Evolutionary conservation across 2,888 invertebrate genomes (phyloP).

Genomic region (Xiphydria camelus): DNA sequence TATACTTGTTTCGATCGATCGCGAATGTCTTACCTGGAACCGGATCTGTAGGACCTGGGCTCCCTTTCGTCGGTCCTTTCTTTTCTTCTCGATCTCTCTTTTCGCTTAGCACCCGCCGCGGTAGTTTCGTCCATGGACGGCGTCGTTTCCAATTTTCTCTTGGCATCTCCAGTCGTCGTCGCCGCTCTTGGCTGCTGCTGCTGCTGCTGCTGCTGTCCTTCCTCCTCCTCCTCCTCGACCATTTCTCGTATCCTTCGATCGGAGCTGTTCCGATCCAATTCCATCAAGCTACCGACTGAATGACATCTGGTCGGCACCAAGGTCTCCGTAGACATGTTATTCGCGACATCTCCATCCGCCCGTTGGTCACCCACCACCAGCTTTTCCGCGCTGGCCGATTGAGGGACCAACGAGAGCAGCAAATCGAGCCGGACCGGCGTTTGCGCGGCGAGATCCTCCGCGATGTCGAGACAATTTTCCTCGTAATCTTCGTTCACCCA

Average conservation of each 20-base stretch:
- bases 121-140: constrained; percentile 68
- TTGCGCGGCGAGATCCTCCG: constrained; percentile 86
- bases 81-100: constrained; percentile 64
- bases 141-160: constrained; percentile 77
- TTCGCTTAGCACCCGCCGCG: constrained; percentile 57
- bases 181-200: constrained; percentile 55
- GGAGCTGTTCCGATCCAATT: constrained; percentile 70
- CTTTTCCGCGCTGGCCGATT: constrained; percentile 70
- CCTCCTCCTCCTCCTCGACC: constrained; percentile 67
- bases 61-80: constrained; percentile 44
- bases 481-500: constrained; percentile 92
- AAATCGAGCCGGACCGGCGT: constrained; percentile 89
- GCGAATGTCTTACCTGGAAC: constrained; percentile 32
- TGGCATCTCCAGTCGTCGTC: constrained; percentile 61
- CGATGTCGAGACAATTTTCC: constrained; percentile 80
- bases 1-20: no score
- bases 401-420: constrained; percentile 81
- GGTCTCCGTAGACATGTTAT: constrained; percentile 47
- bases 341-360: constrained; percentile 36
- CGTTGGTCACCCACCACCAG: constrained; percentile 66
- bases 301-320: constrained; percentile 61
- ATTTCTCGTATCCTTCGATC: constrained; percentile 75
- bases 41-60: constrained; percentile 38
- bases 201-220: constrained; percentile 18
- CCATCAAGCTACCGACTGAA: constrained; percentile 75